Evolutionary conservation across 2,888 invertebrate species (phyloP).

Genomic region (Himalopsyche japonica): DNA sequence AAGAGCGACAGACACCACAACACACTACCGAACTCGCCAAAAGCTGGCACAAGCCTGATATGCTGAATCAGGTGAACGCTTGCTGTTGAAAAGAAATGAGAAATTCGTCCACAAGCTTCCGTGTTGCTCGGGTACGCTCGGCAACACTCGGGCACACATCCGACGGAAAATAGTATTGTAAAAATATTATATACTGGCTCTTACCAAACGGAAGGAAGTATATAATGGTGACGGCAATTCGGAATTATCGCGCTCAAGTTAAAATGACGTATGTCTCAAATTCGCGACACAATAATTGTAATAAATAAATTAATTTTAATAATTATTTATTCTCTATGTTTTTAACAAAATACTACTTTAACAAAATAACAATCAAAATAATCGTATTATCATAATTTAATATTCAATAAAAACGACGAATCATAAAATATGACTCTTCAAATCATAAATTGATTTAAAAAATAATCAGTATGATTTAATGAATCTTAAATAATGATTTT

Average conservation of each 20-base stretch:
- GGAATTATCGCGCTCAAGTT: neutral
- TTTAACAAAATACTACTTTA: too few species aligned
- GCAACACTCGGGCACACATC: neutral
- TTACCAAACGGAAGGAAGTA: conserved; percentile 19
- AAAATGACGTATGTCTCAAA: neutral
- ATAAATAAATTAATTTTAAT: too few species aligned
- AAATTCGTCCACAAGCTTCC: conserved; percentile 25
- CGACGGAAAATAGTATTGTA: conserved; percentile 10
- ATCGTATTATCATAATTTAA: too few species aligned
- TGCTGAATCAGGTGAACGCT: neutral
- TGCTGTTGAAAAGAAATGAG: neutral
- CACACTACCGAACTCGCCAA: conserved; percentile 16
- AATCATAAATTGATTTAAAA: too few species aligned
- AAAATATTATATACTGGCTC: neutral
- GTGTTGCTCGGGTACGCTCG: neutral
- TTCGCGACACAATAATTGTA: too few species aligned
- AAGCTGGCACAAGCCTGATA: conserved; percentile 36
- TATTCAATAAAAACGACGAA: too few species aligned
- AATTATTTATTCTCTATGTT: too few species aligned
- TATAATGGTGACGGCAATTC: neutral
- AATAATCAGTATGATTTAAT: too few species aligned
- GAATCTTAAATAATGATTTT: too few species aligned
- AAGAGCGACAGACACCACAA: conserved; percentile 2
- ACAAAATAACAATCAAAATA: too few species aligned
- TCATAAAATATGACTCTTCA: too few species aligned